Evolutionary conservation across 2,888 invertebrate species (phyloP).

Genomic region (Neoitamus cyanurus): DNA sequence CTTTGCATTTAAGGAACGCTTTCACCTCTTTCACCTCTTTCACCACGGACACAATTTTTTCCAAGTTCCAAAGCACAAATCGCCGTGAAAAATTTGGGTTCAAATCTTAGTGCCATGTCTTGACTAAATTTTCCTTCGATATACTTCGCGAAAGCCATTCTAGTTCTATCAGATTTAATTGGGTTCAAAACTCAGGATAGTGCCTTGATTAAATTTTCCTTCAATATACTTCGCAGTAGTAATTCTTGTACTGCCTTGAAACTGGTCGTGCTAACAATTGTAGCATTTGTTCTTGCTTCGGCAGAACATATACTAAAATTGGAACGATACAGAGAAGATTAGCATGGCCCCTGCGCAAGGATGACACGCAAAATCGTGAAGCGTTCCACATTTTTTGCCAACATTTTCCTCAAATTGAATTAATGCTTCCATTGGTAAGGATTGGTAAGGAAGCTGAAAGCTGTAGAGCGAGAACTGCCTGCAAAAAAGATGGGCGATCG

Average conservation of each 20-base stretch:
- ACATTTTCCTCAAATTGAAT: not conserved
- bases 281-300: conserved; percentile 55
- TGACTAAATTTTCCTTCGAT: not conserved
- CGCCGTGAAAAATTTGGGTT: too few relatives aligned
- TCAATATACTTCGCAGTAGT: not conserved
- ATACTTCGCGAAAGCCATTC: not conserved
- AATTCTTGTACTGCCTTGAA: not conserved
- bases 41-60: too few relatives aligned
- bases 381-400: conserved; percentile 68
- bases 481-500: too few relatives aligned
- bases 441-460: too few relatives aligned
- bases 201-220: not conserved
- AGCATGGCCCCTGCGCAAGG: conserved; percentile 89
- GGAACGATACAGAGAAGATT: conserved; percentile 89
- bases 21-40: too few relatives aligned
- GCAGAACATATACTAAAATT: conserved; percentile 82
- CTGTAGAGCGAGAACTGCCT: too few relatives aligned
- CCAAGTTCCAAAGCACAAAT: too few relatives aligned
- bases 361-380: conserved; percentile 89
- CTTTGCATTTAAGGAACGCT: too few relatives aligned
- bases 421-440: too few relatives aligned
- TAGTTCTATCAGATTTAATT: not conserved
- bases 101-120: not conserved
- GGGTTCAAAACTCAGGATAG: not conserved
- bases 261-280: not conserved